A percentile compares a stretch with the other conserved stretches of the same genome.
Conservation (phyloP, 2,797 vertebrate species). For the Poeciliopsis gracilis region DNA sequence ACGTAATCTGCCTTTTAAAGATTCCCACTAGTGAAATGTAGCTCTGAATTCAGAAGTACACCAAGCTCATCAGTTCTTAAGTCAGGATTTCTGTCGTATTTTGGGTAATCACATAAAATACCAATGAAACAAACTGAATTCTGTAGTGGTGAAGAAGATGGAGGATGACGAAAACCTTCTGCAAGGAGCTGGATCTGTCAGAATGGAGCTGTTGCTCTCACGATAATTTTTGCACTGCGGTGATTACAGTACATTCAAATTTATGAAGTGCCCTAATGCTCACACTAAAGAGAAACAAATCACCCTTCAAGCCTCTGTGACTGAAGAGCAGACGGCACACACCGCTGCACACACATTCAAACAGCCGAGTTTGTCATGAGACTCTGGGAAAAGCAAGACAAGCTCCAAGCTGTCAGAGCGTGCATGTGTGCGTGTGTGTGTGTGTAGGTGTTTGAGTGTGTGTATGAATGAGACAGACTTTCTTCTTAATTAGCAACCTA, state of each 20-base stretch:
- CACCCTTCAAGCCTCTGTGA: constrained; percentile 3
- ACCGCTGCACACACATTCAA: neutral
- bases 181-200: neutral
- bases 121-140: neutral
- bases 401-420: constrained; percentile 55
- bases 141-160: neutral
- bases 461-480: constrained; percentile 37
- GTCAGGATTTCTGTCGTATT: neutral
- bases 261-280: neutral
- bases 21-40: neutral
- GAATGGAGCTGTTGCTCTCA: neutral
- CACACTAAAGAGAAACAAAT: constrained; percentile 8
- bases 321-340: neutral
- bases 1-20: too few relatives aligned
- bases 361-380: constrained; percentile 25
- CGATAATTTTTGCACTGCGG: neutral
- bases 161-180: neutral
- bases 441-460: constrained; percentile 12
- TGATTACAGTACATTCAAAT: neutral
- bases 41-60: neutral
- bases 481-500: constrained; percentile 64
- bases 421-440: constrained; percentile 21
- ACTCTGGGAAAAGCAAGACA: constrained; percentile 34
- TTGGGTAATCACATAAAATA: neutral
- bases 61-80: too few relatives aligned